Base-by-base conservation (phyloP, 2,113 vertebrate genomes). In the Corythoichthys intestinalis region DNA sequence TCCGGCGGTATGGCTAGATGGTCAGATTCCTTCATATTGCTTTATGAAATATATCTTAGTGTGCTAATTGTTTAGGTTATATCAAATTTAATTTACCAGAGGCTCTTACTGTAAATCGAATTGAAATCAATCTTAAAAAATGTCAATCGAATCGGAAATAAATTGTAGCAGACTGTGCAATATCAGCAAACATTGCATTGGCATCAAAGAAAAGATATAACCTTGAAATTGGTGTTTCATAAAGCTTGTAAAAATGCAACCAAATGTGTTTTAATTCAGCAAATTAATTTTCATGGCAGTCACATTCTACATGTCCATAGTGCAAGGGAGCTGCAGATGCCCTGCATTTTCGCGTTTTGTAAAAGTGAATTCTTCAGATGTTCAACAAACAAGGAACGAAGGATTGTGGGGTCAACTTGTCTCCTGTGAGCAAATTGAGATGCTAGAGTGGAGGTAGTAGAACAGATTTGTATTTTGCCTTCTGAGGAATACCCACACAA, bases 361-460 rank as follows among this genome's bases (percentile, higher is more conserved):
- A 48, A 20, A 58, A 52, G 70, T 47, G 44, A 63, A 80, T 34
- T 56, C 76, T 66, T 49, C 48, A 66, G 65, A 69, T 57, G 66
- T 85, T 83, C 72, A 77, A 79, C 59, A 39, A 76, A 50, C 46
- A 50, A 50, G 69, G 65, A 68, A 70, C 39, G 65, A 41, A 67
- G 82, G 75, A 75, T 66, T 53, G 46, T 0, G 46, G 68, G 84
- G 82, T 90, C 78, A 82, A 74, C 34, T 70, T 73, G 67, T 71
- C 71, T 79, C 64, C 79, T 83, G 82, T 79, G 85, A 82, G 80
- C 76, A 85, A 77, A 86, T 85, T 67, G 74, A 71, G 72, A 77
- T 67, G 74, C 75, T 74, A 69, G 54, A 78, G 34, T 71, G 71
- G 68, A 71, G 79, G 66, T 73, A 75, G 68, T 47, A 74, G 66